phyloP scores from a whole-genome alignment of 2,888 invertebrate species.

The Apodemia duryi region DNA sequence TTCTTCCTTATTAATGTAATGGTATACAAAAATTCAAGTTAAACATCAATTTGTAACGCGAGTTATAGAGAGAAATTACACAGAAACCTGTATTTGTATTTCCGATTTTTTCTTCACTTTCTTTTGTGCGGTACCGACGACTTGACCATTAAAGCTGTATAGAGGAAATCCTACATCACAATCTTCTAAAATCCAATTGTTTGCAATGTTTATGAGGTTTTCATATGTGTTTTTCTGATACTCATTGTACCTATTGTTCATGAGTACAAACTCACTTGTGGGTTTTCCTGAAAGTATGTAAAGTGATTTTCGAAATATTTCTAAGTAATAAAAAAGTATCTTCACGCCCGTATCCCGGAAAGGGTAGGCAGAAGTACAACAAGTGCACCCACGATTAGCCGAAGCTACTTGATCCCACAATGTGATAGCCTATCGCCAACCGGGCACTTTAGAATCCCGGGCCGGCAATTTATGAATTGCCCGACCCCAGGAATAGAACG shows the following conservation, averaged over 20 bases:
- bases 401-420: no score
- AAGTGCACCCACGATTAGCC: no score
- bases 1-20: no score
- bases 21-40: not conserved
- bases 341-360: no score
- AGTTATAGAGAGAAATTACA: not conserved
- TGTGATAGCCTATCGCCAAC: no score
- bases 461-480: no score
- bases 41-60: no score
- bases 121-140: slow-evolving; percentile 50
- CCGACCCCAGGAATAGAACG: no score
- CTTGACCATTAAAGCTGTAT: slow-evolving; percentile 52
- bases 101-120: slow-evolving; percentile 65
- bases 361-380: no score
- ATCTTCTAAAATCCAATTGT: slow-evolving; percentile 62
- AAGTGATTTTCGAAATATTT: not conserved
- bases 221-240: slow-evolving; percentile 61
- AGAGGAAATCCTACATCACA: slow-evolving; percentile 55
- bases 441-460: no score
- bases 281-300: slow-evolving; percentile 44
- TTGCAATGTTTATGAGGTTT: slow-evolving; percentile 54
- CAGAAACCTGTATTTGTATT: slow-evolving; percentile 46
- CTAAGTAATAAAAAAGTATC: no score
- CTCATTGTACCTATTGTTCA: slow-evolving; percentile 58
- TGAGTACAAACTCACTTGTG: slow-evolving; percentile 48